Evolutionary conservation across 92 coral and sea anemone species (phyloP).

Genomic region (Pocillopora meandrina): DNA sequence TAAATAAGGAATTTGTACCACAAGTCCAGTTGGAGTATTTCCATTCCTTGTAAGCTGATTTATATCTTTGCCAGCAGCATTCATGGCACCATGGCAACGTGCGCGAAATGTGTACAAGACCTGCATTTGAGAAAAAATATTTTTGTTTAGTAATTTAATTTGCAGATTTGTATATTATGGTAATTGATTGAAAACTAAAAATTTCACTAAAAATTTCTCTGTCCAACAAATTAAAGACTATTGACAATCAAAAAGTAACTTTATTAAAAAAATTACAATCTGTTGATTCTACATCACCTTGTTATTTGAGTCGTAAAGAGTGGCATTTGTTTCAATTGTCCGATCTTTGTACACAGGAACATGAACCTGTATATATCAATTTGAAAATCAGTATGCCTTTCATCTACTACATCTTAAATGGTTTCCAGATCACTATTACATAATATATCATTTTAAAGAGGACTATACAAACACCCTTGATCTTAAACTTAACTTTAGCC

Average conservation of each 20-base stretch:
- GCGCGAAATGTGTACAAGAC: slow-evolving; percentile 62
- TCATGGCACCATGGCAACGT: slow-evolving; percentile 82
- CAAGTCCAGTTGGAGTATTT: slow-evolving; percentile 93
- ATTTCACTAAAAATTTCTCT: too few species aligned
- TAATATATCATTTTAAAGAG: too few species aligned
- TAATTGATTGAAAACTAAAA: too few species aligned
- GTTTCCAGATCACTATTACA: too few species aligned
- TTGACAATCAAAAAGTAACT: too few species aligned
- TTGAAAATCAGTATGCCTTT: too few species aligned
- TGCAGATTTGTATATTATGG: background rate
- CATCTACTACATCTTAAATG: too few species aligned
- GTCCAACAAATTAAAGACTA: too few species aligned
- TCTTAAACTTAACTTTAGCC: too few species aligned
- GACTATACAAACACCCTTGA: too few species aligned
- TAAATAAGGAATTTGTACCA: slow-evolving; percentile 54
- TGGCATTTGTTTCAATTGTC: slow-evolving; percentile 79
- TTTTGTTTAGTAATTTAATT: background rate
- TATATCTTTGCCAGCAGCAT: slow-evolving; percentile 60
- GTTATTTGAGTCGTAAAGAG: slow-evolving; percentile 61
- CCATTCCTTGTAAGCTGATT: slow-evolving; percentile 90
- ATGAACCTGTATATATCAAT: slow-evolving; percentile 51
- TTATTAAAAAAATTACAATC: too few species aligned
- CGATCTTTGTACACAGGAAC: slow-evolving; percentile 91
- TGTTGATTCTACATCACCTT: slow-evolving; percentile 35
- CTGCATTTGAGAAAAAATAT: slow-evolving; percentile 28